Conservation (phyloP, 1,140 invertebrate genomes). For the Orius laevigatus region DNA sequence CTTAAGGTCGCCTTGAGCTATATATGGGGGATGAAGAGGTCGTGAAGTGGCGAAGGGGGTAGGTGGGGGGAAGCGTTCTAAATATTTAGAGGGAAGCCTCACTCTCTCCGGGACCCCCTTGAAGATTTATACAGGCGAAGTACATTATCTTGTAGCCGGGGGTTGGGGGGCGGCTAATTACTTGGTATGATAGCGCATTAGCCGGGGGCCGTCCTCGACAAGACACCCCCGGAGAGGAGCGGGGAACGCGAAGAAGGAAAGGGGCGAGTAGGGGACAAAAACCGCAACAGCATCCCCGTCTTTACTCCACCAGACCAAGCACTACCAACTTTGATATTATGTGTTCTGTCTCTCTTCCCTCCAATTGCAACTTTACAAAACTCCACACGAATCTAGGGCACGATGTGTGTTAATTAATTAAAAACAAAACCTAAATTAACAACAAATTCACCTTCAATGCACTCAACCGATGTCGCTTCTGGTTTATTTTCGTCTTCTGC, state of each 20-base stretch:
- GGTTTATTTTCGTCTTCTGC: no score
- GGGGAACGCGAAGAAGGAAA: neutral
- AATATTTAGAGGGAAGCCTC: no score
- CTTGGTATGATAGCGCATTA: conserved; percentile 10
- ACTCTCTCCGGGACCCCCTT: neutral
- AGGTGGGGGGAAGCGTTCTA: neutral
- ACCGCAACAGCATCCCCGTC: conserved; percentile 3
- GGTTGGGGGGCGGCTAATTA: conserved; percentile 3
- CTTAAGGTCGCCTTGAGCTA: conserved; percentile 5
- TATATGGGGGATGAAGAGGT: conserved; percentile 1
- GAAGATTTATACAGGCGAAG: conserved; percentile 10
- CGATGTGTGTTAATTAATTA: no score
- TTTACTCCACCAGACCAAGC: neutral
- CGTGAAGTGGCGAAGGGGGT: neutral
- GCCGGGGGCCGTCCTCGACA: conserved; percentile 5
- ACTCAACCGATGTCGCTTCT: no score
- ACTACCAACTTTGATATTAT: conserved; percentile 9
- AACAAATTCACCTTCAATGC: no score
- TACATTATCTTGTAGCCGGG: conserved; percentile 8
- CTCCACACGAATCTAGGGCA: no score
- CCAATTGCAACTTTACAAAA: neutral
- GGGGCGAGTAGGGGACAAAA: neutral
- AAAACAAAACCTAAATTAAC: no score
- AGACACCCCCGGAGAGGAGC: neutral
- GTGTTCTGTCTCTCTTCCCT: conserved; percentile 5